Evolutionary conservation across 2,888 invertebrate species (phyloP).

Genomic region (Sarcophaga variegata): DNA sequence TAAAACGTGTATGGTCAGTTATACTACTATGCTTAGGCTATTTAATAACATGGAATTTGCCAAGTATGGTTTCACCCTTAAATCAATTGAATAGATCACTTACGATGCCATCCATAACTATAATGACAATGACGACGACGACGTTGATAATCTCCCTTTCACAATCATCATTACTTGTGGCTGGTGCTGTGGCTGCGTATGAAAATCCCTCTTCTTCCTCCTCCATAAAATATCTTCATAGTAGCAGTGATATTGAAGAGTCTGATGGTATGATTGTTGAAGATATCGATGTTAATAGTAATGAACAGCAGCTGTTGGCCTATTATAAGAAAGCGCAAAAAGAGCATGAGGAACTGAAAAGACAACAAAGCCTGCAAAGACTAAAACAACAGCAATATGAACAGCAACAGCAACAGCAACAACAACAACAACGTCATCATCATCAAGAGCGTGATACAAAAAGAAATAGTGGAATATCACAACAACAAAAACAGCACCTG

Average conservation of each 20-base stretch:
- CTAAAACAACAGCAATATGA: constrained; percentile 52
- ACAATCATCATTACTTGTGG: constrained; percentile 68
- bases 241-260: constrained; percentile 58
- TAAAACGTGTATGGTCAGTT: constrained; percentile 37
- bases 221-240: constrained; percentile 58
- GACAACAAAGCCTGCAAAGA: constrained; percentile 50
- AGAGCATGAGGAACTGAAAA: constrained; percentile 70
- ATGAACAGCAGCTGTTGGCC: constrained; percentile 73
- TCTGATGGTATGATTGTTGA: constrained; percentile 61
- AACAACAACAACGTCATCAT: constrained; percentile 60
- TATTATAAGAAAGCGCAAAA: constrained; percentile 76
- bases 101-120: constrained; percentile 42
- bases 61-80: not conserved
- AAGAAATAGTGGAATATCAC: constrained; percentile 26
- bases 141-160: not conserved
- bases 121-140: not conserved
- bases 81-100: constrained; percentile 3
- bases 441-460: constrained; percentile 66
- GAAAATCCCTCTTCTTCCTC: constrained; percentile 22
- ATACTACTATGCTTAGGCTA: constrained; percentile 23
- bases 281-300: constrained; percentile 66
- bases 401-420: constrained; percentile 39
- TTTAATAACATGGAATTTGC: constrained; percentile 27
- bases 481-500: constrained; percentile 18
- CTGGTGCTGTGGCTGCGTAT: constrained; percentile 59